phyloP scores from a whole-genome alignment of 2,113 vertebrate species.

The Microtus richardsoni region DNA sequence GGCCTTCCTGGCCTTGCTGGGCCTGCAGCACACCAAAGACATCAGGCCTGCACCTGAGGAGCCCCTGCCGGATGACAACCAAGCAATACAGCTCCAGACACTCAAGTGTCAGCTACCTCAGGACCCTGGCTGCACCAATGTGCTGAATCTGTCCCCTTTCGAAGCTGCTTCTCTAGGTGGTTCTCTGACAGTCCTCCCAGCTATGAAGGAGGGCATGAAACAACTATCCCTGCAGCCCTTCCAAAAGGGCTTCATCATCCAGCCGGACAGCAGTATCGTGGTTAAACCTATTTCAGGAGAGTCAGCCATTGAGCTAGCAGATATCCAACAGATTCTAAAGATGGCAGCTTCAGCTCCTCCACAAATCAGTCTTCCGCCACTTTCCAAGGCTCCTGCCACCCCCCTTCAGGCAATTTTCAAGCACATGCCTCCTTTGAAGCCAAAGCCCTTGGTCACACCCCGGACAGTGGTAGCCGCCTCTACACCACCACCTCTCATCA shows the following conservation, averaged over 20 bases:
- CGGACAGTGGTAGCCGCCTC: conserved; percentile 93
- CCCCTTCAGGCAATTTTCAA: conserved; percentile 89
- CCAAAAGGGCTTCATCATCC: conserved; percentile 94
- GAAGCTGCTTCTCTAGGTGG: conserved; percentile 88
- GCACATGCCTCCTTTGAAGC: conserved; percentile 95
- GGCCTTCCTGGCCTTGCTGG: conserved; percentile 92
- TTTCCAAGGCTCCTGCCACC: conserved; percentile 92
- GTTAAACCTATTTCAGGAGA: conserved; percentile 90
- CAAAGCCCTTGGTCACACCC: conserved; percentile 94
- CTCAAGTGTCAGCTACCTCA: conserved; percentile 94
- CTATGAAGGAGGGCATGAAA: conserved; percentile 90
- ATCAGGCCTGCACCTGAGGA: conserved; percentile 88
- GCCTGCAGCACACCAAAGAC: conserved; percentile 93
- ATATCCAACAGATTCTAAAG: conserved; percentile 98
- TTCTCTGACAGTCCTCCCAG: conserved; percentile 90
- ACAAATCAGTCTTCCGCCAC: conserved; percentile 93
- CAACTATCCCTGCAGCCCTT: conserved; percentile 95
- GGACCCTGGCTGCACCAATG: conserved; percentile 88
- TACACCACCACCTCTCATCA: conserved; percentile 94
- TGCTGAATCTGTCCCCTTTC: conserved; percentile 90
- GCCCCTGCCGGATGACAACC: conserved; percentile 90
- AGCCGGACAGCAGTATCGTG: conserved; percentile 92
- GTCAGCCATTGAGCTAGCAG: conserved; percentile 92
- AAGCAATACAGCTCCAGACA: conserved; percentile 92
- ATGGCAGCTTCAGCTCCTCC: conserved; percentile 92